Percentiles rank a stretch among this genome's conserved stretches.
phyloP scores from a whole-genome alignment of 2,797 vertebrate species.

The Danio kyathit region DNA sequence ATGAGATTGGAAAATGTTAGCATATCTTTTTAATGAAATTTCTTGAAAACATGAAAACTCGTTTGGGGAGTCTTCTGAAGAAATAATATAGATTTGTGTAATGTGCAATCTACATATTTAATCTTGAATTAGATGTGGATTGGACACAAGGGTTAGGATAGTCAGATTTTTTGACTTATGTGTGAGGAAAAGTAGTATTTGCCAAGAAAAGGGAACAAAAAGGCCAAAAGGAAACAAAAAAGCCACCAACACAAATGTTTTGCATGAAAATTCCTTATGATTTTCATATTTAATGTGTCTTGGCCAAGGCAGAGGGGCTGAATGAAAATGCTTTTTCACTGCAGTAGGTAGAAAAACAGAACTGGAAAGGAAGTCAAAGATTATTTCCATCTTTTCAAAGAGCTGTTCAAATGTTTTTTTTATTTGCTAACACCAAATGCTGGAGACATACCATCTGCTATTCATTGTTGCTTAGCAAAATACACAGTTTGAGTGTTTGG shows the following conservation, averaged over 20 bases:
- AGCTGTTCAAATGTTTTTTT: neutral
- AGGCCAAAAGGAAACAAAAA: no score
- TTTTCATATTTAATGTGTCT: neutral
- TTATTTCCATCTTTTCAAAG: neutral
- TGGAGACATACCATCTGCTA: neutral
- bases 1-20: conserved; percentile 4
- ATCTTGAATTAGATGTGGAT: neutral
- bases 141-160: neutral
- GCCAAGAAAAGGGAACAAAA: neutral
- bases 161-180: neutral
- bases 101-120: neutral
- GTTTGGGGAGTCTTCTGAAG: neutral
- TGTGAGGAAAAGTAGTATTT: neutral
- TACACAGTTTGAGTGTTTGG: neutral
- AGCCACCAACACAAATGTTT: neutral
- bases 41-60: neutral
- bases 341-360: neutral
- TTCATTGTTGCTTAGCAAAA: neutral
- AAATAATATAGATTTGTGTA: neutral
- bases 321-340: neutral
- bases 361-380: neutral
- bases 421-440: neutral
- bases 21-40: neutral
- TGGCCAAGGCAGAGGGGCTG: no score
- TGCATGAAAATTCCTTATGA: neutral